phyloP scores from a whole-genome alignment of 2,797 vertebrate species.

The Smutsia gigantea region DNA sequence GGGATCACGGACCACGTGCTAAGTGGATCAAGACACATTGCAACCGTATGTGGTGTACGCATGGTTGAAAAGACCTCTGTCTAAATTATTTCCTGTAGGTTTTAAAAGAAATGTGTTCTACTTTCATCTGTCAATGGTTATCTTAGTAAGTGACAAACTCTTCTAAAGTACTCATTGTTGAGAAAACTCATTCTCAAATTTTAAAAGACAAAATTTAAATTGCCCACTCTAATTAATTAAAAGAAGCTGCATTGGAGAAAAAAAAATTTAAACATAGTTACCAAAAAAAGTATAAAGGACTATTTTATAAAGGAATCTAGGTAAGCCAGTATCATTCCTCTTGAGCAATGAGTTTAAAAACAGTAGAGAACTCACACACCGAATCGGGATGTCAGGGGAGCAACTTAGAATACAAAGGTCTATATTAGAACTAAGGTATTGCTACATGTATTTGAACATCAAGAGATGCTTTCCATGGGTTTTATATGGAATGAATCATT shows the following conservation, averaged over 20 bases:
- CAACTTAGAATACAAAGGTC: background rate
- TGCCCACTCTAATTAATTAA: background rate
- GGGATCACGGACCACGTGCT: accelerated
- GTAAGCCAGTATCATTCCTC: background rate
- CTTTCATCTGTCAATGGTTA: background rate
- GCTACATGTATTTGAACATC: background rate
- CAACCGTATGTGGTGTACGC: accelerated
- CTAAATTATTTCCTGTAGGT: background rate
- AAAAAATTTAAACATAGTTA: background rate
- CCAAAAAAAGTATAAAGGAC: background rate
- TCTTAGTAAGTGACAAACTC: background rate
- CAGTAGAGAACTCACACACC: accelerated
- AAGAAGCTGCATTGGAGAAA: background rate
- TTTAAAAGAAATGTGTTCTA: background rate
- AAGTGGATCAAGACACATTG: background rate
- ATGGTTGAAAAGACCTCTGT: background rate
- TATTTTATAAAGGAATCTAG: background rate
- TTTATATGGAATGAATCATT: constrained; percentile 71
- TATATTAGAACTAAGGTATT: background rate
- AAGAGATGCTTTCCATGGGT: constrained; percentile 14
- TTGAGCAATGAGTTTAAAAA: background rate
- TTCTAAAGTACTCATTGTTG: background rate
- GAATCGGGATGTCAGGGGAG: background rate
- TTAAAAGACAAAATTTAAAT: constrained; percentile 18
- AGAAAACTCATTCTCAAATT: background rate